phyloP scores from a whole-genome alignment of 2,113 vertebrate genomes.

The Orientallactaga bullata region DNA sequence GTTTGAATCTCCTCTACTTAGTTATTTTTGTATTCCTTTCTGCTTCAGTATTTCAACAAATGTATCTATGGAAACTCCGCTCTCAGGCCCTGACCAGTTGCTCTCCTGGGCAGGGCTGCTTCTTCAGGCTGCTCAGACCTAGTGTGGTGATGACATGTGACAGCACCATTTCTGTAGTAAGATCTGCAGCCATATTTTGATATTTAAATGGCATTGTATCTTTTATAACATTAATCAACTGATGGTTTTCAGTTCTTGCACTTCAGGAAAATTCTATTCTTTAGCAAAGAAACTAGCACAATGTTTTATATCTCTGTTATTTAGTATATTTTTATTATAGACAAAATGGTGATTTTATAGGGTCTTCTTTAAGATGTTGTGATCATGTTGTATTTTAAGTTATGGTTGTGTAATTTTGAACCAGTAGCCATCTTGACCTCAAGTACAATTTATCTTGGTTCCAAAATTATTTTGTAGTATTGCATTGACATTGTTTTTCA shows the following conservation, averaged over 20 bases:
- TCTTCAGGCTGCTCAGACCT: not conserved
- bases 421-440: not conserved
- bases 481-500: not conserved
- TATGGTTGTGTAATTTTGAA: constrained; percentile 14
- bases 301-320: not conserved
- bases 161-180: not conserved
- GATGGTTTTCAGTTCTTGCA: not conserved
- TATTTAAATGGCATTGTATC: not conserved
- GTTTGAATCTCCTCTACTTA: not conserved
- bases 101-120: not conserved
- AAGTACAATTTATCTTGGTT: not conserved
- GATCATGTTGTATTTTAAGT: not conserved
- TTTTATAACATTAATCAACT: not conserved
- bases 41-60: not conserved
- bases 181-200: not conserved
- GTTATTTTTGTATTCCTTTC: not conserved
- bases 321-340: not conserved
- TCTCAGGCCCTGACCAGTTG: not conserved
- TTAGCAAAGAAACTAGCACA: not conserved
- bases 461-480: not conserved
- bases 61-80: no score
- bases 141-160: not conserved
- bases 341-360: not conserved
- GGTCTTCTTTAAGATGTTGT: not conserved
- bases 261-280: not conserved